Percentiles rank a stretch among this genome's conserved stretches.
Conservation (phyloP, 2,888 invertebrate species). For the Diarsia mendica region DNA sequence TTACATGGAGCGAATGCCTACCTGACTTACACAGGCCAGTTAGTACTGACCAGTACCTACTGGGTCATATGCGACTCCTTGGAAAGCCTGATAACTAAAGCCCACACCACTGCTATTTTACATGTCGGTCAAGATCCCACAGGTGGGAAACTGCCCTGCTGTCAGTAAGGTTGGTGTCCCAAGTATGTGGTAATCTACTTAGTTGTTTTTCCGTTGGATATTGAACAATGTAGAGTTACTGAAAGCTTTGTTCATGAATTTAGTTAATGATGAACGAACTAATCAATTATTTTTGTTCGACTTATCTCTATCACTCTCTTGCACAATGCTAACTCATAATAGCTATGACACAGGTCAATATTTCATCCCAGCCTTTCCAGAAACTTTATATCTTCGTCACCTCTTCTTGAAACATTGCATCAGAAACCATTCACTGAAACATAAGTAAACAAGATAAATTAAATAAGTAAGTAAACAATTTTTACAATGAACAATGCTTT, state of each 20-base stretch:
- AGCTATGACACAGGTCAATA: conserved; percentile 18
- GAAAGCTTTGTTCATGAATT: not conserved
- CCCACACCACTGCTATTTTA: too few relatives aligned
- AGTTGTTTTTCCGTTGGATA: not conserved
- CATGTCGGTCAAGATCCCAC: too few relatives aligned
- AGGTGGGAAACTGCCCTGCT: too few relatives aligned
- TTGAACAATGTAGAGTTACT: not conserved
- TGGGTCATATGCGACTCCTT: too few relatives aligned
- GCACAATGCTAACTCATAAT: conserved; percentile 4
- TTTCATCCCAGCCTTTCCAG: conserved; percentile 3
- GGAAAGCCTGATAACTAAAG: too few relatives aligned
- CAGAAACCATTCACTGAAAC: conserved; percentile 24
- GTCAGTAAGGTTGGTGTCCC: too few relatives aligned
- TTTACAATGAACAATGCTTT: conserved; percentile 7
- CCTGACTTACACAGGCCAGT: not conserved
- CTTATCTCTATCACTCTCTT: not conserved
- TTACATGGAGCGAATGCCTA: not conserved
- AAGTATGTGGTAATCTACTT: too few relatives aligned
- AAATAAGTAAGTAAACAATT: conserved; percentile 28
- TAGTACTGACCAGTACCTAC: too few relatives aligned
- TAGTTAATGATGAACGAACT: not conserved
- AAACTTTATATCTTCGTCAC: conserved; percentile 28
- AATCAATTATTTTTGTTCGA: conserved; percentile 1
- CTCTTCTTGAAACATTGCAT: conserved; percentile 36
- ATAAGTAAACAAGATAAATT: conserved; percentile 45